Percentiles rank a stretch among this genome's conserved stretches.
Evolutionary conservation across 2,797 vertebrate genomes (phyloP).

Genomic region (Myotis daubentonii): DNA sequence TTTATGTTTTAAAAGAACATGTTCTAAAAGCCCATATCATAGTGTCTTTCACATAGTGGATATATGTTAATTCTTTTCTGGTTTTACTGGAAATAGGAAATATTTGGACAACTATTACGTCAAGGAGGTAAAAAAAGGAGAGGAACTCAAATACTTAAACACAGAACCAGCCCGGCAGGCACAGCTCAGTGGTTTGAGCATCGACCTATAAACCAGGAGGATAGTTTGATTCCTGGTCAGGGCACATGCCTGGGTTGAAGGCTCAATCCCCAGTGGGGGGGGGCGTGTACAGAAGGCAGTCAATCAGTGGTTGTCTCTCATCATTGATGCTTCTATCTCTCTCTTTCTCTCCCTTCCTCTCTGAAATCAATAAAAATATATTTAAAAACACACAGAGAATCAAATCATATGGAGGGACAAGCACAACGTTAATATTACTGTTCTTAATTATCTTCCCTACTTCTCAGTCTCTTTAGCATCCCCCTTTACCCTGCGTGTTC

Average conservation of each 20-base stretch:
- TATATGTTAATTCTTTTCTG: neutral
- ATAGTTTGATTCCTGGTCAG: too few species aligned
- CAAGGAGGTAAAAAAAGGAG: neutral
- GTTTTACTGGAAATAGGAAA: conserved; percentile 38
- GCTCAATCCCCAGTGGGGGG: too few species aligned
- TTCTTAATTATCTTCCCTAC: conserved; percentile 43
- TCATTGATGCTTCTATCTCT: too few species aligned
- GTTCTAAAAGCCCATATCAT: neutral
- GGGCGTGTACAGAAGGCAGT: too few species aligned
- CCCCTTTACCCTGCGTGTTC: neutral
- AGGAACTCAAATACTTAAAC: conserved; percentile 37
- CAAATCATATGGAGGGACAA: conserved; percentile 8
- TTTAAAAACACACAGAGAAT: neutral
- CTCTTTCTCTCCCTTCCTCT: too few species aligned
- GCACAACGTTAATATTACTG: conserved; percentile 20
- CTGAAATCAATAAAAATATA: too few species aligned
- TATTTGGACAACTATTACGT: conserved; percentile 25
- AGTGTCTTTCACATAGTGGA: neutral
- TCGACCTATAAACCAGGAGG: too few species aligned
- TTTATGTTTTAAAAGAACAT: conserved; percentile 1
- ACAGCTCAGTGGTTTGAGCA: too few species aligned
- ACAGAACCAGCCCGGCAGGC: neutral
- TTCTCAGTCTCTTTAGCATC: conserved; percentile 33
- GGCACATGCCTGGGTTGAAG: too few species aligned
- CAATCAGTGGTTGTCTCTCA: too few species aligned